Evolutionary conservation across 2,888 invertebrate species (phyloP).

Genomic region (Conus canariensis): DNA sequence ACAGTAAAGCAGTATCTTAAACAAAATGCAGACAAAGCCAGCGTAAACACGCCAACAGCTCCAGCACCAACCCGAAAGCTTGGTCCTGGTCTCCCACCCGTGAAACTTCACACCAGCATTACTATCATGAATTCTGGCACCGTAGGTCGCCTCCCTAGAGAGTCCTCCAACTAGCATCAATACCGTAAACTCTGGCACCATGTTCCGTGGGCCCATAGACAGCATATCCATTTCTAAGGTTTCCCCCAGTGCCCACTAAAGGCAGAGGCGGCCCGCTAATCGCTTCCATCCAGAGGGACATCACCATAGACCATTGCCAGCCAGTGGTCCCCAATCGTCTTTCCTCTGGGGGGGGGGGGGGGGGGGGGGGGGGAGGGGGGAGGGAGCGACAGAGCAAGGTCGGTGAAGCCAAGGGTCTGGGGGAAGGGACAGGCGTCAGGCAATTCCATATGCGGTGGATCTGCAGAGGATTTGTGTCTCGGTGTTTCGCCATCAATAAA

Average conservation of each 20-base stretch:
- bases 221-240: background rate
- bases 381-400: background rate
- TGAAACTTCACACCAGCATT: background rate
- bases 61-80: no score
- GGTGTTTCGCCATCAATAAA: background rate
- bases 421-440: background rate
- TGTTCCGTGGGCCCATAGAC: background rate
- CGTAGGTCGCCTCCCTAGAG: background rate
- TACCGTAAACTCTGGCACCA: background rate
- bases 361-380: background rate
- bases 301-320: background rate
- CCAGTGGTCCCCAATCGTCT: background rate
- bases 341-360: background rate
- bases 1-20: no score
- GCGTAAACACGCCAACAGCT: no score
- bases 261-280: background rate
- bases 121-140: background rate
- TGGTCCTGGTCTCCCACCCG: no score
- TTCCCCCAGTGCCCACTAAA: background rate
- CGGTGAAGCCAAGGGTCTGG: background rate
- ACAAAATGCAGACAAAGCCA: no score
- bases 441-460: background rate
- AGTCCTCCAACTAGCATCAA: background rate
- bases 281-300: background rate
- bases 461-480: background rate